phyloP scores from a whole-genome alignment of 2,797 vertebrate genomes.

The Siniperca undulata region DNA sequence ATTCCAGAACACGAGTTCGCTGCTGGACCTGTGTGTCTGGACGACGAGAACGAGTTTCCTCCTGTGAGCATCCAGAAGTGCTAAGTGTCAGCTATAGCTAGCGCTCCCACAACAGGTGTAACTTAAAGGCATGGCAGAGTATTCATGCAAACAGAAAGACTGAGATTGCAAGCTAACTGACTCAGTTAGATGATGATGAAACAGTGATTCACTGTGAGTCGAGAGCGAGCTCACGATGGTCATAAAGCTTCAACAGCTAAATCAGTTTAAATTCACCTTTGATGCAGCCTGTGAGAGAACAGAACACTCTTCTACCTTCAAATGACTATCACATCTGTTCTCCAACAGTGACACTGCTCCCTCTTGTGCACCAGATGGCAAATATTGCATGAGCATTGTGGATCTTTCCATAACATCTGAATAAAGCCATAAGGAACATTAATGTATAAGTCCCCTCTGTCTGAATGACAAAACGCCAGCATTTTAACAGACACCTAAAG shows the following conservation, averaged over 20 bases:
- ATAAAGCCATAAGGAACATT: neutral
- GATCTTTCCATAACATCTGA: neutral
- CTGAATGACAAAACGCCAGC: neutral
- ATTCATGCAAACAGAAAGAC: constrained; percentile 1
- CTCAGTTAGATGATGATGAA: neutral
- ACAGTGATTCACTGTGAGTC: neutral
- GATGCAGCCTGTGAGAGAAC: neutral
- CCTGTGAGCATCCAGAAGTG: constrained; percentile 94
- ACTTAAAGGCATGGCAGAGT: neutral
- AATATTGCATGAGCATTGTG: neutral
- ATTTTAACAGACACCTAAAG: neutral
- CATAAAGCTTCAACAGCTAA: neutral
- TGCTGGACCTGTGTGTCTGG: constrained; percentile 93
- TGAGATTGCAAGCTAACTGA: neutral
- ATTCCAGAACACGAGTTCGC: constrained; percentile 97
- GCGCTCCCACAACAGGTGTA: neutral
- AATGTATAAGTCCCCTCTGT: no score
- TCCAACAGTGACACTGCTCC: neutral
- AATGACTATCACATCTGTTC: neutral
- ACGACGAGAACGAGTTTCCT: constrained; percentile 96
- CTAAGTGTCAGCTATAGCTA: constrained; percentile 72
- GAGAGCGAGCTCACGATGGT: neutral
- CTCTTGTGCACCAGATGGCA: neutral
- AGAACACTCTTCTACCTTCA: neutral
- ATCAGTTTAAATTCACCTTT: neutral